These are phyloP conservation scores for Drosophila neocordata DNA, from an alignment of 1,140 invertebrate species.

Conservation along the genomic window DNA sequence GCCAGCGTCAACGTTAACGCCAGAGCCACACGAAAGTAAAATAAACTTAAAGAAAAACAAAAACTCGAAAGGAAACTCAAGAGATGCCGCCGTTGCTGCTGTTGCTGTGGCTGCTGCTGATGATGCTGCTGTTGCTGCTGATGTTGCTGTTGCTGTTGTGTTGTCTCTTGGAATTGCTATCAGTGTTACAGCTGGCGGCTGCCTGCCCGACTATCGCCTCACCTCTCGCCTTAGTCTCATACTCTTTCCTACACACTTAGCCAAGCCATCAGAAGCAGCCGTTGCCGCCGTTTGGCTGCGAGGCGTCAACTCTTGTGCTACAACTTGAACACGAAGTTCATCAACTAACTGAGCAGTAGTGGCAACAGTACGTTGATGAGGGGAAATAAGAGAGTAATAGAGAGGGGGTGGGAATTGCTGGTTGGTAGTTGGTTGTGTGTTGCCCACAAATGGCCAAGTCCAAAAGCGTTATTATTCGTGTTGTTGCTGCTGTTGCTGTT, in stretches of 20 bases:
- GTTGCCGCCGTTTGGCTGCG: conserved; percentile 62
- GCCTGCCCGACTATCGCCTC: conserved; percentile 20
- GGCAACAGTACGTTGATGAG: not conserved
- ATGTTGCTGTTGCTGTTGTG: conserved; percentile 20
- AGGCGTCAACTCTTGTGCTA: conserved; percentile 80
- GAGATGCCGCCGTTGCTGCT: conserved; percentile 42
- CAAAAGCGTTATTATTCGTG: conserved; percentile 64
- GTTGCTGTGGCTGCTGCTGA: conserved; percentile 26
- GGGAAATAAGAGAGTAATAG: not conserved
- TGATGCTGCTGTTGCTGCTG: conserved; percentile 29
- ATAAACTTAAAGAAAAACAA: conserved; percentile 80
- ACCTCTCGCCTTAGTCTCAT: not conserved
- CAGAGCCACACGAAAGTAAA: conserved; percentile 74
- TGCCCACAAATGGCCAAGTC: conserved; percentile 72
- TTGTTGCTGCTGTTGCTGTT: conserved; percentile 47
- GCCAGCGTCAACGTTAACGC: conserved; percentile 8
- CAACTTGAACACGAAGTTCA: conserved; percentile 80
- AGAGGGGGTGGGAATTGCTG: conserved; percentile 15
- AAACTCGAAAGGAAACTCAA: conserved; percentile 70
- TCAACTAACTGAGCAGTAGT: conserved; percentile 62
- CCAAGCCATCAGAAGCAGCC: conserved; percentile 53
- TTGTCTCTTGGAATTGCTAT: conserved; percentile 80
- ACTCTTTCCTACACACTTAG: not conserved
- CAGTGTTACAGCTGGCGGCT: conserved; percentile 77
- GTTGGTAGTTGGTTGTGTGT: conserved; percentile 2